phyloP scores from a whole-genome alignment of 2,797 vertebrate species.

The Harpagifer antarcticus region DNA sequence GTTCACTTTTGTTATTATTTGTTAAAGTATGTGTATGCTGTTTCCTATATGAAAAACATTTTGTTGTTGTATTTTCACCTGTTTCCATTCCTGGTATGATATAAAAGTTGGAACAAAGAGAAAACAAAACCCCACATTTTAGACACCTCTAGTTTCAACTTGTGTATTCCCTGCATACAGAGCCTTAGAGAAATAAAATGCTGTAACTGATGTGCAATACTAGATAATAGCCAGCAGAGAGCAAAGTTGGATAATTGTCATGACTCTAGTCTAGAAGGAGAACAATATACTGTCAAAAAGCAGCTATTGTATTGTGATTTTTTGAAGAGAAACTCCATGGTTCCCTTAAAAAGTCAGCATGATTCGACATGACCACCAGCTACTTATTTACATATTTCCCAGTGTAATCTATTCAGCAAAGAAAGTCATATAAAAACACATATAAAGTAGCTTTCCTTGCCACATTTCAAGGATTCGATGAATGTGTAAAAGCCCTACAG shows the following conservation, averaged over 20 bases:
- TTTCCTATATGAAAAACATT: background rate
- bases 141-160: background rate
- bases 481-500: constrained; percentile 26
- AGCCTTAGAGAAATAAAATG: background rate
- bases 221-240: constrained; percentile 77
- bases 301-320: constrained; percentile 3
- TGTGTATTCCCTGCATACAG: constrained; percentile 17
- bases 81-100: background rate
- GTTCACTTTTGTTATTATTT: background rate
- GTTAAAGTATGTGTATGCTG: background rate
- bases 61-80: constrained; percentile 1
- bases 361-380: constrained; percentile 1
- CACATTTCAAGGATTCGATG: constrained; percentile 16
- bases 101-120: constrained; percentile 2
- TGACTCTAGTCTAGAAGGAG: background rate
- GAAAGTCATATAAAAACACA: background rate
- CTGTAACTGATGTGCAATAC: constrained; percentile 61
- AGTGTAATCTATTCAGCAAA: background rate
- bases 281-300: constrained; percentile 19
- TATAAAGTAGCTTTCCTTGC: constrained; percentile 4
- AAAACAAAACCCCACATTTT: constrained; percentile 26
- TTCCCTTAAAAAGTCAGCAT: background rate
- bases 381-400: constrained; percentile 16
- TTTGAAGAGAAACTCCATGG: constrained; percentile 3
- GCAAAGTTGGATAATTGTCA: constrained; percentile 75